Evolutionary conservation across 1,140 invertebrate species (phyloP).

Genomic region (Leptinotarsa undecemlineata): DNA sequence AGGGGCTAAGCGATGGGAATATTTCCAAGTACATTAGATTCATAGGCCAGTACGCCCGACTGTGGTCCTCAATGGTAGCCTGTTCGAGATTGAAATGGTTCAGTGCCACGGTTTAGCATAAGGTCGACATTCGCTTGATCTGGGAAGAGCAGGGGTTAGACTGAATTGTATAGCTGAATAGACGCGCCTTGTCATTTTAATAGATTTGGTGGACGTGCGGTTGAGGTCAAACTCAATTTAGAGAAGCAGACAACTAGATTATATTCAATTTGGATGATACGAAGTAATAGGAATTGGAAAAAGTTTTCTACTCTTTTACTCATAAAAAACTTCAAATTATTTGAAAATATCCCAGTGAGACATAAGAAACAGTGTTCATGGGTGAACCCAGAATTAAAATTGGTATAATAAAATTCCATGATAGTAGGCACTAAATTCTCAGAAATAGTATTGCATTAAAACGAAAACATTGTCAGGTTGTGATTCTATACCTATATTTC

Average conservation of each 20-base stretch:
- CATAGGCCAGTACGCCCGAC: not conserved
- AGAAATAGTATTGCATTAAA: no score
- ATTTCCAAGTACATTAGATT: not conserved
- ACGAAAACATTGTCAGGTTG: no score
- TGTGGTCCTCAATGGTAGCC: not conserved
- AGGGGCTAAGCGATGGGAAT: constrained; percentile 2
- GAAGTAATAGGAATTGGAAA: not conserved
- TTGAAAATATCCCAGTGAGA: no score
- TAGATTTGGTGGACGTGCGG: not conserved
- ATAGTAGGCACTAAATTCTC: no score
- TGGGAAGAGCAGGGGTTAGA: not conserved
- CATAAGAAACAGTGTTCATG: no score
- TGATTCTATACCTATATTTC: no score
- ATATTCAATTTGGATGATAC: not conserved
- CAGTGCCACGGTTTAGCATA: not conserved
- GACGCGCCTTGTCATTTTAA: not conserved
- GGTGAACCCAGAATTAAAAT: no score
- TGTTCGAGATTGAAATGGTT: not conserved
- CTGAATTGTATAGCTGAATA: not conserved
- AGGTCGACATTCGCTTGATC: not conserved
- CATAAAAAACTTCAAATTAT: no score
- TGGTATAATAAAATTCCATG: no score
- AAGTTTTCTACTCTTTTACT: no score
- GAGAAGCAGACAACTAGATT: not conserved
- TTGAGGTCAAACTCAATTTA: not conserved